Evolutionary conservation across 1,140 invertebrate genomes (phyloP).

Genomic region (Macrostomum lignano): DNA sequence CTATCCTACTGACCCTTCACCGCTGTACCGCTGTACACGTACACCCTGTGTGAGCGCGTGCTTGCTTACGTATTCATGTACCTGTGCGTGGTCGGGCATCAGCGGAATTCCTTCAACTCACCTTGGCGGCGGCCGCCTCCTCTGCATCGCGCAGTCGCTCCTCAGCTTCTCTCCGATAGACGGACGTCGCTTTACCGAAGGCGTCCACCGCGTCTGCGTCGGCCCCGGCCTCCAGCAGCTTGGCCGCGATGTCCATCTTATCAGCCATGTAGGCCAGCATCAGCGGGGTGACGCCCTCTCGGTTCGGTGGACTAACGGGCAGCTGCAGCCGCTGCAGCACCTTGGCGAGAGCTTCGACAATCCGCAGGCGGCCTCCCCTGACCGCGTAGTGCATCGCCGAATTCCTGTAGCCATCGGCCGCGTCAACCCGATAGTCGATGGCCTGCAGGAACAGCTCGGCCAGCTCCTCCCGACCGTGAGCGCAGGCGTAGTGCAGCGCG

Average conservation of each 20-base stretch:
- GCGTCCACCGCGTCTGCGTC: conserved; percentile 3
- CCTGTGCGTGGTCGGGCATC: no score
- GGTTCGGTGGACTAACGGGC: conserved; percentile 11
- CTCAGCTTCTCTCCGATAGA: conserved; percentile 1
- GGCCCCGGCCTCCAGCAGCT: conserved; percentile 2
- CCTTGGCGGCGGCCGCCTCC: no score
- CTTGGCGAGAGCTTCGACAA: conserved; percentile 11
- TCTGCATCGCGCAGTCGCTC: no score
- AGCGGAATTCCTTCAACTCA: no score
- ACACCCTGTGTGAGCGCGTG: no score
- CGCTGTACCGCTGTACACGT: no score
- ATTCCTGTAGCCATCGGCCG: conserved; percentile 14
- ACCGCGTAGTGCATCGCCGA: conserved; percentile 18
- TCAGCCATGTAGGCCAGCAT: conserved; percentile 10
- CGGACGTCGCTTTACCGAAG: conserved; percentile 4
- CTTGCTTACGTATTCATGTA: no score
- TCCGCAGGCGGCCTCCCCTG: conserved; percentile 10
- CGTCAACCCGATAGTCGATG: conserved; percentile 14
- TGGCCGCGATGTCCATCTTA: conserved; percentile 7
- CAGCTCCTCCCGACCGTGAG: conserved; percentile 12
- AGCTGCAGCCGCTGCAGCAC: conserved; percentile 10
- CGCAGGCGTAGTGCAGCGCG: conserved; percentile 16
- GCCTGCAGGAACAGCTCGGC: conserved; percentile 13
- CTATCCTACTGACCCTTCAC: no score
- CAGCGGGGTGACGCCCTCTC: conserved; percentile 10